Evolutionary conservation across 2,113 vertebrate species (phyloP).

Genomic region (Heterochromis multidens): DNA sequence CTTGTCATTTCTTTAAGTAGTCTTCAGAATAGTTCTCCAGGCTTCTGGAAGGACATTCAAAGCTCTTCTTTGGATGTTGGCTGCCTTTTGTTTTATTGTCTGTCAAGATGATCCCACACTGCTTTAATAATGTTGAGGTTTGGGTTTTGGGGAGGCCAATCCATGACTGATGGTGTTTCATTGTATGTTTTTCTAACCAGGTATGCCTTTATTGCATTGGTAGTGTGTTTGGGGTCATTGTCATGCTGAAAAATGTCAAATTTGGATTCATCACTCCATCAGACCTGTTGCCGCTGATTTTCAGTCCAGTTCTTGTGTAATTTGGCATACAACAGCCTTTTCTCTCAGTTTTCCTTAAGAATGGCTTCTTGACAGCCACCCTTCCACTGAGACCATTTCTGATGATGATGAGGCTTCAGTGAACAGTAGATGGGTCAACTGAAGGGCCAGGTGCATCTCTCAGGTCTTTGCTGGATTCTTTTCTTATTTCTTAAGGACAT

Average conservation of each 20-base stretch:
- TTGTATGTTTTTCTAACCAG: not conserved
- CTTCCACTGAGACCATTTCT: not conserved
- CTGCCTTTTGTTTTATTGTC: no score
- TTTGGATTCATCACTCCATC: not conserved
- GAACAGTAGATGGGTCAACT: not conserved
- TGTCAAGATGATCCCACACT: no score
- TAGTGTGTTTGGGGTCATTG: rapidly evolving
- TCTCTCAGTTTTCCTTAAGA: not conserved
- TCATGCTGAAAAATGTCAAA: not conserved
- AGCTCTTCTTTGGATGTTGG: not conserved
- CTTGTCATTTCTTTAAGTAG: not conserved
- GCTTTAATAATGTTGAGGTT: not conserved
- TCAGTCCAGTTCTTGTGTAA: not conserved
- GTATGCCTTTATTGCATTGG: not conserved
- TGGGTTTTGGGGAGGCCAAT: not conserved
- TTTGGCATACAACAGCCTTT: not conserved
- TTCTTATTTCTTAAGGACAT: not conserved
- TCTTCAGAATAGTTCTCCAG: not conserved
- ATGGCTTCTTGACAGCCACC: no score
- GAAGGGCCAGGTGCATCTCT: not conserved
- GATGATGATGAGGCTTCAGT: not conserved
- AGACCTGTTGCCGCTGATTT: not conserved
- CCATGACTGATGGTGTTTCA: not conserved
- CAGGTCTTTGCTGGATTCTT: not conserved
- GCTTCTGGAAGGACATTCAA: not conserved